A percentile compares a stretch with the other conserved stretches of the same genome.
phyloP scores from a whole-genome alignment of 2,888 invertebrate genomes.

The Suillia variegata region DNA sequence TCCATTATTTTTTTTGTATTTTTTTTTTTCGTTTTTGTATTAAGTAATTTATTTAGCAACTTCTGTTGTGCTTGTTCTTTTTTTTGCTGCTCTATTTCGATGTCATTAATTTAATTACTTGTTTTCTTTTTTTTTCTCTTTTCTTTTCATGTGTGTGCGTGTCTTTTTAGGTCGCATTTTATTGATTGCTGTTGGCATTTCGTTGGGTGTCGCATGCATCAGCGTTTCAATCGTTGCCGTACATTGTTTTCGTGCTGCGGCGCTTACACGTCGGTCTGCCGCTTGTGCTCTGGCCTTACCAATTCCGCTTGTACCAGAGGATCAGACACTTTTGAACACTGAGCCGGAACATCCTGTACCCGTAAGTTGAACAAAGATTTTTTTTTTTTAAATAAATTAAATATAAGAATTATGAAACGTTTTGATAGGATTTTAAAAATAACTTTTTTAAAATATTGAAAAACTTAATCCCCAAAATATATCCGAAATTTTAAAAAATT shows the following conservation, averaged over 20 bases:
- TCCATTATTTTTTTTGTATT: constrained; percentile 21
- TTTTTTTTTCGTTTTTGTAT: constrained; percentile 30
- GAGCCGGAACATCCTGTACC: constrained; percentile 63
- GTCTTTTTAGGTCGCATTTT: constrained; percentile 48
- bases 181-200: constrained; percentile 51
- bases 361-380: constrained; percentile 52
- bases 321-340: constrained; percentile 58
- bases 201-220: constrained; percentile 52
- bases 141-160: constrained; percentile 11
- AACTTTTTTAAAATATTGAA: too few species aligned
- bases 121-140: constrained; percentile 1
- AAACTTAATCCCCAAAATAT: too few species aligned
- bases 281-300: constrained; percentile 60
- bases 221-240: constrained; percentile 52
- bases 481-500: too few species aligned
- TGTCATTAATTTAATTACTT: background rate
- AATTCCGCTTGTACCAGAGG: constrained; percentile 52
- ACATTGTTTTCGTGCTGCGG: constrained; percentile 42
- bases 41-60: constrained; percentile 13
- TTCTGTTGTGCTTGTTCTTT: background rate
- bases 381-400: background rate
- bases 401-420: background rate
- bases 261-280: constrained; percentile 11
- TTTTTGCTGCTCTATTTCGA: constrained; percentile 11
- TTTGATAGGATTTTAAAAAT: too few species aligned